Base-by-base conservation (phyloP, 2,113 vertebrate species). In the Salvelinus namaycush region DNA sequence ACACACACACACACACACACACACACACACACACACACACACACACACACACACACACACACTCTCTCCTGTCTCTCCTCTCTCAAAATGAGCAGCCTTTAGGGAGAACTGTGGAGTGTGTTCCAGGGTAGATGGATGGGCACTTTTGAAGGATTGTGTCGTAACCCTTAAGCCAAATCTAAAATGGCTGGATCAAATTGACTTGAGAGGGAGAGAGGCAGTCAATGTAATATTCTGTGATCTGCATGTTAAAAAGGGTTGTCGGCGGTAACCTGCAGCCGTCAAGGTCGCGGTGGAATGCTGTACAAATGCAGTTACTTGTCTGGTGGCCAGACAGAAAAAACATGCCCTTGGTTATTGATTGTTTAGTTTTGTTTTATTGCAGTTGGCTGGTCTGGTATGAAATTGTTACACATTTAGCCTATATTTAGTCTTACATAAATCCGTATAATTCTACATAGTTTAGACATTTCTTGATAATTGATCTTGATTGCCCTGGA, bases 101-200 rank as follows among this genome's bases (percentile, higher is more conserved):
- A 84, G 90, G 85, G 88, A 87, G 89, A 90, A 77, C 81, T 76
- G 51, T 54, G 16, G 80, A 91, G 90, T 86, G 87, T 88, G 90
- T 91, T 91, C 87, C 18, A 31, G 83, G 74, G 75, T 87, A 92
- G 90, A 92, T 86, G 89, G 90, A 92, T 91, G 90, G 88, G 80
- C 87, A 87, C 89, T 91, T 89, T 88, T 90, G 88, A 92, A 81
- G 90, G 89, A 91, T 90, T 86, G 89, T 89, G 91, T 90, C 89
- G 80, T 87, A 90, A 88, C 89, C 88, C 84, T 81, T 44, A 13
- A n/a, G 81, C 88, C 84, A 89, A 90, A 89, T 89, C 90, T 91
- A 91, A 92, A 92, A 92, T 91, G 89, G 88, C 90, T 86, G 89
- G 89, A 92, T 90, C 90, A 88, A 90, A 92, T 91, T 92, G 91